These are phyloP conservation scores for Microctonus aethiopoides DNA, from an alignment of 2,888 invertebrate species.

Conservation along the genomic window DNA sequence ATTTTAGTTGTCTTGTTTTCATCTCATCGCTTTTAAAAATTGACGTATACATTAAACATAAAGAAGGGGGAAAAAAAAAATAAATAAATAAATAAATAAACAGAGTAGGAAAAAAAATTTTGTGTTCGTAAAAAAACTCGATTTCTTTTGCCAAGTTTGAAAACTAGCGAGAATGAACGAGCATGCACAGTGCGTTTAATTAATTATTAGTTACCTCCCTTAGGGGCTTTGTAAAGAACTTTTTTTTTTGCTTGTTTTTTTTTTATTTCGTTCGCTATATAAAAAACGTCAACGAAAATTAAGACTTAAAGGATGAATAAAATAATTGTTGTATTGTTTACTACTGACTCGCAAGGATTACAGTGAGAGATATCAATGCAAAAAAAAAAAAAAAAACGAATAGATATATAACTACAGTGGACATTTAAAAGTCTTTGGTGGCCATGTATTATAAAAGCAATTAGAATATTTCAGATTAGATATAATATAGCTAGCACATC, in stretches of 20 bases:
- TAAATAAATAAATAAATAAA: background rate
- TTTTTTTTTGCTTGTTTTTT: background rate
- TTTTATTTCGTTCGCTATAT: background rate
- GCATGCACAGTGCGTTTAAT: slow-evolving; percentile 22
- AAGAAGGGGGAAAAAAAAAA: background rate
- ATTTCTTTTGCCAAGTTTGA: slow-evolving; percentile 6
- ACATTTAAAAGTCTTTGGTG: slow-evolving; percentile 40
- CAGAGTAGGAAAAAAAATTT: background rate
- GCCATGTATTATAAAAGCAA: slow-evolving; percentile 65
- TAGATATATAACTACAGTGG: background rate
- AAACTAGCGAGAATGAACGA: slow-evolving; percentile 31
- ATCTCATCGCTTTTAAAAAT: background rate
- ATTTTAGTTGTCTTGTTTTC: background rate
- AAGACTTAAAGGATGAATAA: too few species aligned
- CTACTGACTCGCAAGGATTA: too few species aligned
- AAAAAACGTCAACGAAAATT: too few species aligned
- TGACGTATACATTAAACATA: slow-evolving; percentile 2
- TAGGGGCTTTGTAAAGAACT: background rate
- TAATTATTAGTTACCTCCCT: slow-evolving; percentile 23
- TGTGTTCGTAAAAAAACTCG: too few species aligned
- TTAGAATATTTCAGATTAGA: slow-evolving; percentile 64
- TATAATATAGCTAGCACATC: slow-evolving; percentile 64
- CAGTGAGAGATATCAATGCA: too few species aligned
- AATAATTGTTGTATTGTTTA: too few species aligned
- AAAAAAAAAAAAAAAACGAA: slow-evolving; percentile 15